Conservation (phyloP, 2,797 vertebrate genomes). For the Australoheros facetus region DNA sequence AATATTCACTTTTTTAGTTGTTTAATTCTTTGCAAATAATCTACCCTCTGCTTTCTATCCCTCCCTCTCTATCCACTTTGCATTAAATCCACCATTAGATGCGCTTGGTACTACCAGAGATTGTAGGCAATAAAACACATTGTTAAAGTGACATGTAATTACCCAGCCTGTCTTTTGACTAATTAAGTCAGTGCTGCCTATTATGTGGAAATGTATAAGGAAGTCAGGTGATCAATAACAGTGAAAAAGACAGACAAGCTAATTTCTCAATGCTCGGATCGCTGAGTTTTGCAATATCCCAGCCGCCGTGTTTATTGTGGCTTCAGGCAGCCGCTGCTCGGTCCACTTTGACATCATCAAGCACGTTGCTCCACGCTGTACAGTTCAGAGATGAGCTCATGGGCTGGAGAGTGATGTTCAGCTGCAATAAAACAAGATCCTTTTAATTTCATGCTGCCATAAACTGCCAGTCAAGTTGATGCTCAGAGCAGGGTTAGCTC, state of each 20-base stretch:
- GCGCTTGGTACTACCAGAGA: constrained; percentile 43
- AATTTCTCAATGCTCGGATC: constrained; percentile 62
- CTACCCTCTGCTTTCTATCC: neutral
- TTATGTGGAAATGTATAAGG: constrained; percentile 75
- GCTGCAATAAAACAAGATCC: constrained; percentile 51
- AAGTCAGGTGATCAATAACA: constrained; percentile 81
- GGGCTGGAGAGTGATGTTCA: constrained; percentile 35
- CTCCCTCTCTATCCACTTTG: constrained; percentile 41
- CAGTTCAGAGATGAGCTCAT: neutral
- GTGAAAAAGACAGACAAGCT: constrained; percentile 65
- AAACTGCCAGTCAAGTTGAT: constrained; percentile 60
- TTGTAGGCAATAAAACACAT: constrained; percentile 78
- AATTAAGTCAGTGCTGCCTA: constrained; percentile 77
- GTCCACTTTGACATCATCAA: constrained; percentile 29
- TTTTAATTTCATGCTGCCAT: constrained; percentile 68
- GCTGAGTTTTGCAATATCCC: constrained; percentile 60
- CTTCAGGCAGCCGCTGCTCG: neutral
- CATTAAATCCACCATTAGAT: constrained; percentile 68
- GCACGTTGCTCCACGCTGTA: neutral
- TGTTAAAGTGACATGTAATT: constrained; percentile 81
- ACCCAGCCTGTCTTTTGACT: constrained; percentile 76
- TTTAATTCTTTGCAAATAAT: neutral
- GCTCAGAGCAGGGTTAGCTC: constrained; percentile 11
- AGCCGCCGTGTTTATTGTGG: constrained; percentile 34
- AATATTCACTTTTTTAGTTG: neutral